Percentiles rank a stretch among this genome's conserved stretches.
Evolutionary conservation across 2,888 invertebrate species (phyloP).

Genomic region (Eustalomyia histrio): DNA sequence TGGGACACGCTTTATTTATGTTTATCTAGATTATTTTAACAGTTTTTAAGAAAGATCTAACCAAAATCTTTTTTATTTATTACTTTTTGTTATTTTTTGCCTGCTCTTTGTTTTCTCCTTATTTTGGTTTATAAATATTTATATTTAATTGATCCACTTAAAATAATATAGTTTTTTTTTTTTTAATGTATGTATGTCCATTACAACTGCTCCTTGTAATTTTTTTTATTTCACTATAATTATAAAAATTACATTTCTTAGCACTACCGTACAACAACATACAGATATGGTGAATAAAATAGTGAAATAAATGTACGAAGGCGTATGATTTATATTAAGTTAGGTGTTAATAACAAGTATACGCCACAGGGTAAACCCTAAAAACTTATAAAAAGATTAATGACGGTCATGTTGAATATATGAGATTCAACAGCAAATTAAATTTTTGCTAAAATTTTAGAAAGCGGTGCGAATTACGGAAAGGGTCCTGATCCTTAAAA

Average conservation of each 20-base stretch:
- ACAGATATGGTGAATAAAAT: not conserved
- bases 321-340: too few species aligned
- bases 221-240: slow-evolving; percentile 17
- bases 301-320: not conserved
- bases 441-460: too few species aligned
- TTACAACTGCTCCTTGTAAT: not conserved
- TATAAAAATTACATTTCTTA: slow-evolving; percentile 37
- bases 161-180: slow-evolving; percentile 2
- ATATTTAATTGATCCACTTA: slow-evolving; percentile 19
- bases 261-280: slow-evolving; percentile 4
- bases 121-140: not conserved
- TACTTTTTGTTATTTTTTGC: not conserved
- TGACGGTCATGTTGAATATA: too few species aligned
- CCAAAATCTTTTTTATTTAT: too few species aligned
- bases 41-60: not conserved
- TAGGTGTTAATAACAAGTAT: too few species aligned
- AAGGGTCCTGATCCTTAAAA: too few species aligned
- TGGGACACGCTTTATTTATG: not conserved
- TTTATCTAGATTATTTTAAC: not conserved
- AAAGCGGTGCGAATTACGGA: too few species aligned
- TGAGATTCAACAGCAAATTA: too few species aligned
- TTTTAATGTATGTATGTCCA: not conserved
- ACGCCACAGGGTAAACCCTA: too few species aligned
- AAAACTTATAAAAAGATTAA: too few species aligned
- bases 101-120: not conserved